Evolutionary conservation across 2,888 invertebrate genomes (phyloP).

Genomic region (Pantelozetes paolii): DNA sequence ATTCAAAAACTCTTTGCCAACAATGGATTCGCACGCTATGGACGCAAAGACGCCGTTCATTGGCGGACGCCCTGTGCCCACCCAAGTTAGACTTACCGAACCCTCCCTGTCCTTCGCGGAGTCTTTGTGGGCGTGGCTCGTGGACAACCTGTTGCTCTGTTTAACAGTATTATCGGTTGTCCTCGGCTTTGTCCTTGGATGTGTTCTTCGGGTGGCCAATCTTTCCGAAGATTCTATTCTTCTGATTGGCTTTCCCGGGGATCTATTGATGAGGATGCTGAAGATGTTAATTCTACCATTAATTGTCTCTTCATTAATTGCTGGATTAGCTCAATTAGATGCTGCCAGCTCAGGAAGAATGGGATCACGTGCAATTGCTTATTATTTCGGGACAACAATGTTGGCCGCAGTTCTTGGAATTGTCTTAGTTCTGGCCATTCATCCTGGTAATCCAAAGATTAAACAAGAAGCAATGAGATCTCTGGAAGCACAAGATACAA

Average conservation of each 20-base stretch:
- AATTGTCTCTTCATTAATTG: conserved; percentile 63
- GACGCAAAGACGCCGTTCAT: conserved; percentile 51
- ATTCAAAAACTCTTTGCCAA: no score
- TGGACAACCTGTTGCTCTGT: conserved; percentile 59
- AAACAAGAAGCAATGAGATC: conserved; percentile 45
- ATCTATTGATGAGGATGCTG: conserved; percentile 63
- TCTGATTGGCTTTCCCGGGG: conserved; percentile 64
- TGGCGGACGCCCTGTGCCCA: conserved; percentile 13
- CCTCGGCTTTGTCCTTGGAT: conserved; percentile 61
- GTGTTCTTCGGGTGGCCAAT: conserved; percentile 56
- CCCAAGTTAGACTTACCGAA: conserved; percentile 36
- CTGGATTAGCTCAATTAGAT: conserved; percentile 64
- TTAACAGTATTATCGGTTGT: conserved; percentile 61
- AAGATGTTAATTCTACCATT: conserved; percentile 67
- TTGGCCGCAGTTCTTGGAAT: conserved; percentile 64
- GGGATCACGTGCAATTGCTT: conserved; percentile 61
- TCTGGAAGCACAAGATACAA: conserved; percentile 43
- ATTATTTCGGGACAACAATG: conserved; percentile 64
- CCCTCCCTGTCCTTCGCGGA: conserved; percentile 13
- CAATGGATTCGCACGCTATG: conserved; percentile 49
- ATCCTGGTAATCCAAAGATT: conserved; percentile 61
- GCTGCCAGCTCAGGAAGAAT: conserved; percentile 63
- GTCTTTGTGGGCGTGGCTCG: conserved; percentile 53
- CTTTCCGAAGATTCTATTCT: conserved; percentile 56
- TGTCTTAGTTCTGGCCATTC: conserved; percentile 61